Base-by-base conservation (phyloP, 64 coral and sea anemone genomes). In the Actinia equina region DNA sequence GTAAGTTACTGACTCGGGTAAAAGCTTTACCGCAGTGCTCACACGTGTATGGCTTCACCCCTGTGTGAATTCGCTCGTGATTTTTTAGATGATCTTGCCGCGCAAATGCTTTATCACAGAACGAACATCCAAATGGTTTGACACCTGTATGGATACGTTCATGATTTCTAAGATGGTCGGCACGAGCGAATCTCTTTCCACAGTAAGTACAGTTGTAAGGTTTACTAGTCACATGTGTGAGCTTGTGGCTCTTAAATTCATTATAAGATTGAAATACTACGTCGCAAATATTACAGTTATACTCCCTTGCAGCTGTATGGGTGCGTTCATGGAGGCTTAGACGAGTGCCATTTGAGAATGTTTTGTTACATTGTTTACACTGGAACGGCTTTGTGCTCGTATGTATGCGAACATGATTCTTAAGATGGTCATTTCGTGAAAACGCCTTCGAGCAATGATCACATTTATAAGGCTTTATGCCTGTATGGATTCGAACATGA, bases 381-480 rank as follows among this genome's bases (percentile, higher is more conserved):
- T 89, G 78, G 37, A 65, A 89, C 16, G 55, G 79, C 79, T 83
- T 83, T 53, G 57, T 80, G 23, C 79, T 61, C 12, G 56, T 89
- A 30, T 89, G 58, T 25, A 44, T 83, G 17, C 59, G 51, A 63
- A 63, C 37, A 63, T 89, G 88, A 26, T 63, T 52, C 5, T 52
- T 44, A 4, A 89, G 62, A 17, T 82, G 42, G 12, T 56, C 56
- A 44, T 27, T 80, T 46, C 53, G 20, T 15, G 79, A n/a, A 70
- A 89, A 89, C 23, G n/a, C 59, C 59, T 52, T 83, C 11, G 22
- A 56, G 71, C 88, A 89, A 41, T 26, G 51, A 20, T 83, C 58
- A 54, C 88, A 89, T 71, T 82, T 60, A 61, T 83, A 89, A 15
- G 88, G 88, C 83, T 82, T 82, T 4, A 83, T 77, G 16, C 88